A percentile compares a stretch with the other conserved stretches of the same genome.
phyloP scores from a whole-genome alignment of 92 coral and sea anemone genomes.

The Porites rus region DNA sequence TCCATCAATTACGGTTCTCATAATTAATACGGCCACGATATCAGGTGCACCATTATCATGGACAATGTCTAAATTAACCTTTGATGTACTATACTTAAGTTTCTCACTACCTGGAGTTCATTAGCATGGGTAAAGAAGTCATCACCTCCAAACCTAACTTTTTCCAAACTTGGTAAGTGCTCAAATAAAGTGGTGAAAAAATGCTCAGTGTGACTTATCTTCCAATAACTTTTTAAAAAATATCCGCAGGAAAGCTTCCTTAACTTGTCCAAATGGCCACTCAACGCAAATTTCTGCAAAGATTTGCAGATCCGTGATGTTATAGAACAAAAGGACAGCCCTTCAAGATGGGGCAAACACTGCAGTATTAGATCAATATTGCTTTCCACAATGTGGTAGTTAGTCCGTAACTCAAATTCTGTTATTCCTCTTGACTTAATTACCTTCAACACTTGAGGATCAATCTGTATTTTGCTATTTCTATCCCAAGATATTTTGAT shows the following conservation, averaged over 20 bases:
- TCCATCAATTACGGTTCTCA: no score
- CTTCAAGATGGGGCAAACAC: not conserved
- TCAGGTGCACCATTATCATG: no score
- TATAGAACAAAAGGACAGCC: not conserved
- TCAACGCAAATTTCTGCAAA: not conserved
- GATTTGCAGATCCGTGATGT: not conserved
- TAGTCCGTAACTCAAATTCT: not conserved
- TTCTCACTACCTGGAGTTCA: no score
- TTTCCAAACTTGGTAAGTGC: not conserved
- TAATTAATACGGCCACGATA: no score
- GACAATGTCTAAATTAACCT: no score
- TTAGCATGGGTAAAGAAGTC: not conserved
- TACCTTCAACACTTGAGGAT: not conserved
- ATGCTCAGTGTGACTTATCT: not conserved
- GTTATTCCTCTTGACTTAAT: slow-evolving; percentile 14
- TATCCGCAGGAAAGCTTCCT: no score
- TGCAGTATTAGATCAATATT: not conserved
- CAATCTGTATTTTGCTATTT: not conserved
- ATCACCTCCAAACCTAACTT: not conserved
- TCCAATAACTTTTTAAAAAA: no score
- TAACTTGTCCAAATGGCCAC: no score
- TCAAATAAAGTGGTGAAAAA: not conserved
- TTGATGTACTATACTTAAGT: no score
- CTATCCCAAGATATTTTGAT: not conserved
- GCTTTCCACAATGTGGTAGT: not conserved